A percentile compares a stretch with the other conserved stretches of the same genome.
These are phyloP conservation scores for Adela reaumurella DNA, from an alignment of 2,888 invertebrate genomes.

Conservation along the genomic window DNA sequence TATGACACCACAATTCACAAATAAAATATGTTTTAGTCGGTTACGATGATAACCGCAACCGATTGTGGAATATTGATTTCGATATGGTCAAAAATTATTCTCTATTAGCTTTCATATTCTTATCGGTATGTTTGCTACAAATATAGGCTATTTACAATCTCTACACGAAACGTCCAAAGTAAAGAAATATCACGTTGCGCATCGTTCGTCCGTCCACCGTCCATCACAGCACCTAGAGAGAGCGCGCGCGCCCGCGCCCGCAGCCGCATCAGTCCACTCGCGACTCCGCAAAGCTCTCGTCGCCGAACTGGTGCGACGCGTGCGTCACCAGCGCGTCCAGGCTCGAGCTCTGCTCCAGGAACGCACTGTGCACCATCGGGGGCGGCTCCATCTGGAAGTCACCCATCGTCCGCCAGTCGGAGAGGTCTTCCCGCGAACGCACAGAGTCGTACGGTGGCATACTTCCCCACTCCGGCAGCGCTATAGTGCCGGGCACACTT, in stretches of 20 bases:
- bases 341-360: conserved; percentile 33
- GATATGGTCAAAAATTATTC: not conserved
- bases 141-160: conserved; percentile 45
- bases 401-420: conserved; percentile 34
- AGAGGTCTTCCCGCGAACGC: conserved; percentile 15
- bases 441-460: conserved; percentile 29
- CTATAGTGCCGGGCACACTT: conserved; percentile 23
- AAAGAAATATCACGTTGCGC: conserved; percentile 1
- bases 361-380: conserved; percentile 32
- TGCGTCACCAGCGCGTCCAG: conserved; percentile 36
- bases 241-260: too few species aligned
- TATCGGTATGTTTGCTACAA: conserved; percentile 18
- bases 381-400: conserved; percentile 44
- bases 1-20: too few species aligned
- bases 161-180: conserved; percentile 39
- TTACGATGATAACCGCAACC: not conserved
- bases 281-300: conserved; percentile 38
- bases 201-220: not conserved
- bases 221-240: conserved; percentile 15
- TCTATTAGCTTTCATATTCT: not conserved
- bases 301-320: conserved; percentile 29
- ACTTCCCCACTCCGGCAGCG: conserved; percentile 32
- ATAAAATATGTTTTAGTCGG: too few species aligned
- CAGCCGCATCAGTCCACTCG: conserved; percentile 41
- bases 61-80: not conserved